phyloP scores from a whole-genome alignment of 2,888 invertebrate genomes.

The Aradus depressus region DNA sequence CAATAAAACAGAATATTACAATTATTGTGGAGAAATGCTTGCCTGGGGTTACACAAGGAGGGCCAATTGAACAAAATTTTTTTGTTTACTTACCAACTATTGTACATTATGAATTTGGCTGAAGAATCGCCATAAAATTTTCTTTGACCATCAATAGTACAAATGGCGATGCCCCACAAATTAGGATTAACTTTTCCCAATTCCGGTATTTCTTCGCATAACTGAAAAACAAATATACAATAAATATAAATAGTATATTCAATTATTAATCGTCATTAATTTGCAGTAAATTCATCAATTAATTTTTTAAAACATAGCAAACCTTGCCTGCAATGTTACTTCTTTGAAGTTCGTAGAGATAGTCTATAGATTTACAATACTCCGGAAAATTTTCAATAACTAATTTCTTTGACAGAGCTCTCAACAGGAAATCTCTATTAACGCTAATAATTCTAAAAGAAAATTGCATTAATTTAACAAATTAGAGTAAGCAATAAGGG shows the following conservation, averaged over 20 bases:
- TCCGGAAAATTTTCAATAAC: slow-evolving; percentile 1
- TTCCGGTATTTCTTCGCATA: slow-evolving; percentile 3
- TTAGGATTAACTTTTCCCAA: not conserved
- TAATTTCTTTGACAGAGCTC: not conserved
- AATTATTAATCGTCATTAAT: not conserved
- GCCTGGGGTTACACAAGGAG: too few relatives aligned
- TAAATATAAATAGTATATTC: not conserved
- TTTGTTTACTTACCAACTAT: slow-evolving; percentile 3
- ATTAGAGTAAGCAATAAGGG: too few relatives aligned
- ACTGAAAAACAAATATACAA: not conserved
- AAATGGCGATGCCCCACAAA: slow-evolving; percentile 16
- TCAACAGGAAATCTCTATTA: not conserved
- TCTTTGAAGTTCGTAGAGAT: not conserved
- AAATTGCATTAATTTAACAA: not conserved
- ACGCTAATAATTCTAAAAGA: not conserved
- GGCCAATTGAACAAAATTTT: not conserved
- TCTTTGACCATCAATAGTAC: slow-evolving; percentile 17
- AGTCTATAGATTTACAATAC: not conserved
- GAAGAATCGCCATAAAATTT: slow-evolving; percentile 13
- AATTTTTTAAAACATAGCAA: not conserved
- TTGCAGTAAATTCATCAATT: not conserved
- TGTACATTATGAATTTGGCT: slow-evolving; percentile 9
- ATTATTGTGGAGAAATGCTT: too few relatives aligned
- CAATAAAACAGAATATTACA: not conserved
- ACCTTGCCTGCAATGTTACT: slow-evolving; percentile 4